Evolutionary conservation across 2,113 vertebrate genomes (phyloP).

Genomic region (Pseudois nayaur): DNA sequence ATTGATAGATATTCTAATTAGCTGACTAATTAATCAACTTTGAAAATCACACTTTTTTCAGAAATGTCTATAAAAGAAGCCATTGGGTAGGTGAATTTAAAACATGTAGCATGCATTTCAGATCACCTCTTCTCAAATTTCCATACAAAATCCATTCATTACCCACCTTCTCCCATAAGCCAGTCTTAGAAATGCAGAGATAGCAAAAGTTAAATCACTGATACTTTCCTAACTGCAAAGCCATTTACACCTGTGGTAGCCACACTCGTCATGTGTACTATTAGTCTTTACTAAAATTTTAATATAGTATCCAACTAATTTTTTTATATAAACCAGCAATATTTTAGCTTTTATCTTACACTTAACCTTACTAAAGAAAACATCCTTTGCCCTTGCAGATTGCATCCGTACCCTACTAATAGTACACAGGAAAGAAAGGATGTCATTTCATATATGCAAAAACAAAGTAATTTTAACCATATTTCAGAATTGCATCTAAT

Average conservation of each 20-base stretch:
- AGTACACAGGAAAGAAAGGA: background rate
- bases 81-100: background rate
- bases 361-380: background rate
- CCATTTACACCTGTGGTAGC: slow-evolving; percentile 13
- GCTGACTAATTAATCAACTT: background rate
- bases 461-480: background rate
- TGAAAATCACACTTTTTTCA: background rate
- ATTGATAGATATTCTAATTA: background rate
- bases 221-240: slow-evolving; percentile 8
- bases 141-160: background rate
- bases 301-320: background rate
- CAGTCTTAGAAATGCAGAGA: background rate
- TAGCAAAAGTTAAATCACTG: slow-evolving; percentile 13
- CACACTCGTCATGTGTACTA: background rate
- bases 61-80: background rate
- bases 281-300: slow-evolving; percentile 7
- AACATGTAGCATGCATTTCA: background rate
- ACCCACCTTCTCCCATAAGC: background rate
- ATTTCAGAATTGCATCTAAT: background rate
- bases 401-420: background rate
- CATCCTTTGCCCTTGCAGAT: background rate
- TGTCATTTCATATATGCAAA: background rate
- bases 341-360: slow-evolving; percentile 21
- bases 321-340: background rate
- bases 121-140: background rate